phyloP scores from a whole-genome alignment of 2,888 invertebrate genomes.

The Plagodis pulveraria region DNA sequence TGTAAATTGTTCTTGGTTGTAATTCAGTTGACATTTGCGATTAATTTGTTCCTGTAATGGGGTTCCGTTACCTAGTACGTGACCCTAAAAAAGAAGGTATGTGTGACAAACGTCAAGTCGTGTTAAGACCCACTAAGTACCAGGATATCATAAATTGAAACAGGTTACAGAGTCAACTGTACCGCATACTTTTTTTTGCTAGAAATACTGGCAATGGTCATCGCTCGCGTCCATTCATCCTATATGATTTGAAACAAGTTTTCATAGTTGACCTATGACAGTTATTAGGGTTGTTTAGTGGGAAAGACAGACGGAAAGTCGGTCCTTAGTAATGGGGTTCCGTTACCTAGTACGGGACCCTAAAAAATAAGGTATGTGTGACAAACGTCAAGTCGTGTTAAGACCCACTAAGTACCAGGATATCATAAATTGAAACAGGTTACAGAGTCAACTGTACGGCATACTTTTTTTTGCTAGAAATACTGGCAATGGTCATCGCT shows the following conservation, averaged over 20 bases:
- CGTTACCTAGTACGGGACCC: no score
- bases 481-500: slow-evolving; percentile 8
- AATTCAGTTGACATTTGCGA: no score
- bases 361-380: no score
- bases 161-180: slow-evolving; percentile 11
- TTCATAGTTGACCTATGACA: no score
- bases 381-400: background rate
- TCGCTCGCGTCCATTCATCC: background rate
- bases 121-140: background rate
- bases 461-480: slow-evolving; percentile 28
- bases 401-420: slow-evolving; percentile 12
- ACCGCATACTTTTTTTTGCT: slow-evolving; percentile 27
- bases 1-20: no score
- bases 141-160: slow-evolving; percentile 19
- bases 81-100: no score
- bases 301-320: no score
- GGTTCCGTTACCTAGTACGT: no score
- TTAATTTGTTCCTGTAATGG: no score
- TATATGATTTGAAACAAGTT: no score
- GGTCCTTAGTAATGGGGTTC: no score
- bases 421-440: slow-evolving; percentile 19
- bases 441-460: slow-evolving; percentile 4
- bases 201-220: slow-evolving; percentile 14
- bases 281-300: no score
- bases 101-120: background rate